Percentiles rank a stretch among this genome's conserved stretches.
phyloP scores from a whole-genome alignment of 1,140 invertebrate species.

The Macrobrachium nipponense region DNA sequence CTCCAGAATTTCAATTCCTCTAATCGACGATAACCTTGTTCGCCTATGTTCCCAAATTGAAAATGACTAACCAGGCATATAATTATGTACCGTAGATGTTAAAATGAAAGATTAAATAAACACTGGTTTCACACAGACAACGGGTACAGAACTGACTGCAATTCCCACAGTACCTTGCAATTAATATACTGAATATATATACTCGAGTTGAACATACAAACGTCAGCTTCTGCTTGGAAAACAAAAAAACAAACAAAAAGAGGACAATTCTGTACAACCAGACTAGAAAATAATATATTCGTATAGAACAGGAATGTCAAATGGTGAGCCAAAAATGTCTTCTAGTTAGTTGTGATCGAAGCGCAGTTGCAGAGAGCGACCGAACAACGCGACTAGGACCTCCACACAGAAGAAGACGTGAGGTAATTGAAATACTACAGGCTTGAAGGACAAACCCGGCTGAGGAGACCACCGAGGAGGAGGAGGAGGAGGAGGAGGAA shows the following conservation, averaged over 20 bases:
- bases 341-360: too few species aligned
- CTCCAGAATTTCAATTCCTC: too few species aligned
- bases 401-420: not conserved
- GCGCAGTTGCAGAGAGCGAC: not conserved
- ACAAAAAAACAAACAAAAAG: not conserved
- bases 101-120: too few species aligned
- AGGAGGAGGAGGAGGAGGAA: too few species aligned
- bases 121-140: too few species aligned
- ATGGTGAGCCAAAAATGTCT: not conserved
- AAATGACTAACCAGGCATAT: too few species aligned
- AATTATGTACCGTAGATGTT: too few species aligned
- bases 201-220: not conserved
- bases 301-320: conserved; percentile 11
- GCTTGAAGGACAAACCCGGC: not conserved
- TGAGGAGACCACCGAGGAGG: too few species aligned
- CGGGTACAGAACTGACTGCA: too few species aligned
- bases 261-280: conserved; percentile 6
- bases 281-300: conserved; percentile 19
- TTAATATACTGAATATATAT: not conserved
- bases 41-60: too few species aligned
- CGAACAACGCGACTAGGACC: conserved; percentile 5
- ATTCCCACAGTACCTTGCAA: too few species aligned
- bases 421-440: not conserved
- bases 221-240: not conserved
- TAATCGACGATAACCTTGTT: too few species aligned